A percentile compares a stretch with the other conserved stretches of the same genome.
phyloP scores from a whole-genome alignment of 2,113 vertebrate genomes.

The Heloderma charlesbogerti region DNA sequence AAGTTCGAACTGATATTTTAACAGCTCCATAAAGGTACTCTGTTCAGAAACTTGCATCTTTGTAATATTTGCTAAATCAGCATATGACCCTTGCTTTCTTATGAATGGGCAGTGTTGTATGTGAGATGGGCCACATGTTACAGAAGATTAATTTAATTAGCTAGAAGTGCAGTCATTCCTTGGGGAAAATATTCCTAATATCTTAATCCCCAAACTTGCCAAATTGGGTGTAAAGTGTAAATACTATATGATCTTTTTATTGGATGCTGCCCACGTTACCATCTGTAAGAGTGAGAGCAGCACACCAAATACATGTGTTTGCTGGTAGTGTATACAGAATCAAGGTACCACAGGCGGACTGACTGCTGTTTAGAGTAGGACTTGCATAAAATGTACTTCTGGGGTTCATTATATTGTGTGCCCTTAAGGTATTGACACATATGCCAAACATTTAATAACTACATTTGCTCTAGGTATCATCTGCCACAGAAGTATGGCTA shows the following conservation, averaged over 20 bases:
- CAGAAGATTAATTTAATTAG: conserved; percentile 12
- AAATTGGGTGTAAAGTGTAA: conserved; percentile 32
- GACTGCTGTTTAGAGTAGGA: conserved; percentile 32
- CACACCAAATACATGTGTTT: not conserved
- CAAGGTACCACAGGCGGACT: conserved; percentile 27
- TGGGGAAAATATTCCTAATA: not conserved
- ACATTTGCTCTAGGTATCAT: not conserved
- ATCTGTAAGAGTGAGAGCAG: not conserved
- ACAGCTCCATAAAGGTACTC: not conserved
- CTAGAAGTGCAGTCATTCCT: not conserved
- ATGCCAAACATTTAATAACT: not conserved
- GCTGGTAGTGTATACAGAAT: conserved; percentile 28
- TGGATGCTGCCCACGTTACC: conserved; percentile 21
- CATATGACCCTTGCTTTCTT: not conserved
- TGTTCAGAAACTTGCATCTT: not conserved
- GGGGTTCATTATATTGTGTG: conserved; percentile 22
- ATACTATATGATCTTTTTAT: not conserved
- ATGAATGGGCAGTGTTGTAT: not conserved
- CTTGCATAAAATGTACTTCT: conserved; percentile 22
- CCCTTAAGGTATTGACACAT: not conserved
- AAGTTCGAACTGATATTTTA: not conserved
- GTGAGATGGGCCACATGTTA: not conserved
- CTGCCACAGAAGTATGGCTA: not conserved
- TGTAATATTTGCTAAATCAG: not conserved
- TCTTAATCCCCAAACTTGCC: not conserved